phyloP scores from a whole-genome alignment of 1,140 invertebrate species.

The Leptopilina clavipes region DNA sequence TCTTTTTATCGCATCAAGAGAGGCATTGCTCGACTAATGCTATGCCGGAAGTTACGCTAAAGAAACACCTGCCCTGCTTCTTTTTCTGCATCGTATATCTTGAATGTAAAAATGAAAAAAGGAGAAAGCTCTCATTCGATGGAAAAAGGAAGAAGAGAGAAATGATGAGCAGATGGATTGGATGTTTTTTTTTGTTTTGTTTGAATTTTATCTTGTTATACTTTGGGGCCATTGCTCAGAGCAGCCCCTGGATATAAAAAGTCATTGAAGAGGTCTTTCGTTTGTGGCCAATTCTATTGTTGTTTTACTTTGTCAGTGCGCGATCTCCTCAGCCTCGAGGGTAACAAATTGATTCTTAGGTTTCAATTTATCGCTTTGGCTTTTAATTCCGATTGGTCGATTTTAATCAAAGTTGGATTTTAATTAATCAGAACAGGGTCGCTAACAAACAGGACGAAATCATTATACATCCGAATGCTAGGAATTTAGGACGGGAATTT shows the following conservation, averaged over 20 bases:
- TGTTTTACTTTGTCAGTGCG: not conserved
- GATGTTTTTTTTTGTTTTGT: not conserved
- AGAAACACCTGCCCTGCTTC: slow-evolving; percentile 13
- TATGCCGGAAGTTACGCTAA: slow-evolving; percentile 16
- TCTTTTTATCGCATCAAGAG: slow-evolving; percentile 2
- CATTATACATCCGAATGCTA: no score
- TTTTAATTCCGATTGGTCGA: no score
- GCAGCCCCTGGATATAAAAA: no score
- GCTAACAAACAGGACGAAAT: no score
- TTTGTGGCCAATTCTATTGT: slow-evolving; percentile 20
- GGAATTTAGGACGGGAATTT: no score
- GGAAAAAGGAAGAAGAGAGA: no score
- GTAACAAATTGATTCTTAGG: not conserved
- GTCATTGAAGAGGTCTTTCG: no score
- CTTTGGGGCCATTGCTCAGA: not conserved
- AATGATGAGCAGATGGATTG: slow-evolving; percentile 25
- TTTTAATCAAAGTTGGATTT: no score
- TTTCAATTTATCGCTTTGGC: no score
- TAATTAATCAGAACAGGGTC: no score
- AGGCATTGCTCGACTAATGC: not conserved
- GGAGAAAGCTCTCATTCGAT: no score
- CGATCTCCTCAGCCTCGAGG: not conserved
- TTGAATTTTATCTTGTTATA: slow-evolving; percentile 19
- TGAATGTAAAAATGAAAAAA: not conserved
- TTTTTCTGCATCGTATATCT: not conserved